phyloP scores from a whole-genome alignment of 2,113 vertebrate genomes.

The Emydura subglobosa region DNA sequence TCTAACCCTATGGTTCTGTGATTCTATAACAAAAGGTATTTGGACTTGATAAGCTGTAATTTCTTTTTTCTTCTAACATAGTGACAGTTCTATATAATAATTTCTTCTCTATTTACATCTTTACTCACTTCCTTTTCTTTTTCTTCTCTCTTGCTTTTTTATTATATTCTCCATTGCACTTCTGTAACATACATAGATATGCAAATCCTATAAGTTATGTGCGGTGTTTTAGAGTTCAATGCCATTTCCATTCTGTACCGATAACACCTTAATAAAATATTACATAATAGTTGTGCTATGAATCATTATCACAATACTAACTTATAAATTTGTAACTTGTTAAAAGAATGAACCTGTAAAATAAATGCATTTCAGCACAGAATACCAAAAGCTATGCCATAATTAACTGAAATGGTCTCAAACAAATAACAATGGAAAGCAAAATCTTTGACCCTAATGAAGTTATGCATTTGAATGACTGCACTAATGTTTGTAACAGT shows the following conservation, averaged over 20 bases:
- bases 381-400: background rate
- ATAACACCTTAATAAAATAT: background rate
- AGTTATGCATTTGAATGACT: background rate
- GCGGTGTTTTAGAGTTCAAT: background rate
- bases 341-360: background rate
- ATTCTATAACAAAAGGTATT: background rate
- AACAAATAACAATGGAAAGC: background rate
- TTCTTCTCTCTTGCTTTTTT: background rate
- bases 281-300: background rate
- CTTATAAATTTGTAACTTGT: background rate
- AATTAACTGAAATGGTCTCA: background rate
- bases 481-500: background rate
- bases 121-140: background rate
- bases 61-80: background rate
- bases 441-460: background rate
- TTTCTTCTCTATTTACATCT: background rate
- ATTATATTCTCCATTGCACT: background rate
- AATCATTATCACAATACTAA: background rate
- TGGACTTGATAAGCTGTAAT: background rate
- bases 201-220: background rate
- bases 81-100: background rate
- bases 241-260: background rate
- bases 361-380: background rate
- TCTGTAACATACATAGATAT: background rate
- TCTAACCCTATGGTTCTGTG: background rate